A percentile compares a stretch with the other conserved stretches of the same genome.
Conservation (phyloP, 2,888 invertebrate species). For the Epinotia bilunana region DNA sequence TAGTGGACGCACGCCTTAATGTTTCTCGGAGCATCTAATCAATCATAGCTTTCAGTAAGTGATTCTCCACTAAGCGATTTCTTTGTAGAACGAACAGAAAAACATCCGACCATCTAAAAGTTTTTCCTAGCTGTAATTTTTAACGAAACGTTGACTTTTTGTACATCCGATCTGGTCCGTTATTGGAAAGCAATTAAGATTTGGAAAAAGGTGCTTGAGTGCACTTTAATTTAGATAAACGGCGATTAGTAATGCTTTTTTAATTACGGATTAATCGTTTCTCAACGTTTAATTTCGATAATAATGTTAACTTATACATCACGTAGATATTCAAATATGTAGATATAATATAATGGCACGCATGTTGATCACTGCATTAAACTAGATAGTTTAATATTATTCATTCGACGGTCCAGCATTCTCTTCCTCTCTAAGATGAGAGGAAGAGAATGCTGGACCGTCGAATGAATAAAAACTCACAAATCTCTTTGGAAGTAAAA, state of each 20-base stretch:
- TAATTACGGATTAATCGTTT: constrained; percentile 13
- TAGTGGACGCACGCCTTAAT: neutral
- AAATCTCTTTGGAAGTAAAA: too few relatives aligned
- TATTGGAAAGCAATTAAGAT: constrained; percentile 19
- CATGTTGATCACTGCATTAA: neutral
- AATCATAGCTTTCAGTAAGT: constrained; percentile 1
- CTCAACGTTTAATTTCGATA: neutral
- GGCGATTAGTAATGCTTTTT: constrained; percentile 21
- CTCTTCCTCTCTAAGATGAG: too few relatives aligned
- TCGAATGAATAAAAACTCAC: too few relatives aligned
- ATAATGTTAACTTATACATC: neutral
- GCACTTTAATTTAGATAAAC: constrained; percentile 16
- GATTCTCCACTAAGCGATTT: constrained; percentile 12
- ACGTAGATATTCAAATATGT: neutral
- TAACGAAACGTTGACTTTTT: constrained; percentile 19
- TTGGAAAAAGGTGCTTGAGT: neutral
- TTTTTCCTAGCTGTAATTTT: constrained; percentile 15
- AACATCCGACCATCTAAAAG: constrained; percentile 3
- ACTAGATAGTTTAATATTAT: too few relatives aligned
- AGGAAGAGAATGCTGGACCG: too few relatives aligned
- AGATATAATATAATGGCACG: neutral
- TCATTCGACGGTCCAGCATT: too few relatives aligned
- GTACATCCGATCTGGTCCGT: constrained; percentile 5
- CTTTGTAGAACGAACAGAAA: constrained; percentile 6
- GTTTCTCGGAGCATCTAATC: constrained; percentile 2